A percentile compares a stretch with the other conserved stretches of the same genome.
Evolutionary conservation across 37 sponge, comb jelly and placozoan genomes (phyloP).

Genomic region (Axinella damicornis): DNA sequence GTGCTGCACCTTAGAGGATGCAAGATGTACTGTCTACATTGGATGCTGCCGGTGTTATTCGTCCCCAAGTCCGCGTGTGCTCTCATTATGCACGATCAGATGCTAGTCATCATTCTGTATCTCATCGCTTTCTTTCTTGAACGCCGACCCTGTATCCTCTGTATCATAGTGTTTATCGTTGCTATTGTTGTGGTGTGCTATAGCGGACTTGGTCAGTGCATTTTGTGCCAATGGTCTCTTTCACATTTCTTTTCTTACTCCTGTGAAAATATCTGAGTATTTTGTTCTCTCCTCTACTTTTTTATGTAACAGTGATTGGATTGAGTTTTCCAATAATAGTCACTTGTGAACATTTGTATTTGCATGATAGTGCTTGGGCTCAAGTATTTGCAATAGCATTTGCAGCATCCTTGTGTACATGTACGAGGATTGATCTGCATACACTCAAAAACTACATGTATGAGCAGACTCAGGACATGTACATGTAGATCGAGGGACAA

Average conservation of each 20-base stretch:
- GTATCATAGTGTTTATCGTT: slow-evolving; percentile 84
- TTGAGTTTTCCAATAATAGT: not conserved
- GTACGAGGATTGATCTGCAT: too few relatives aligned
- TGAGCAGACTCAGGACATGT: too few relatives aligned
- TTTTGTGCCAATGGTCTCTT: slow-evolving; percentile 70
- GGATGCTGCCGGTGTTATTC: slow-evolving; percentile 94
- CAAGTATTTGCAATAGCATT: too few relatives aligned
- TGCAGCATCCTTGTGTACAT: too few relatives aligned
- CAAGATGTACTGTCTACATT: slow-evolving; percentile 95
- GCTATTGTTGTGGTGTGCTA: slow-evolving; percentile 85
- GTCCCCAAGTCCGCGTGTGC: slow-evolving; percentile 87
- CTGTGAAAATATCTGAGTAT: slow-evolving; percentile 25
- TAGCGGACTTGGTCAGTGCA: slow-evolving; percentile 81
- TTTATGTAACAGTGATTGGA: not conserved
- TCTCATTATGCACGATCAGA: slow-evolving; percentile 84
- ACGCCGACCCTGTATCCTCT: slow-evolving; percentile 88
- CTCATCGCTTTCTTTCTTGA: slow-evolving; percentile 83
- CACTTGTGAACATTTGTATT: not conserved
- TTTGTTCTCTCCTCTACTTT: not conserved
- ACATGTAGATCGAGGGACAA: too few relatives aligned
- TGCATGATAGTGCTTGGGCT: too few relatives aligned
- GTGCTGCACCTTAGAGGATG: too few relatives aligned
- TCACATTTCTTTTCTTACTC: slow-evolving; percentile 27
- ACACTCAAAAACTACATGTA: too few relatives aligned
- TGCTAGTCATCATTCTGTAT: slow-evolving; percentile 78